phyloP scores from a whole-genome alignment of 2,113 vertebrate species.

The Dasypus novemcinctus region DNA sequence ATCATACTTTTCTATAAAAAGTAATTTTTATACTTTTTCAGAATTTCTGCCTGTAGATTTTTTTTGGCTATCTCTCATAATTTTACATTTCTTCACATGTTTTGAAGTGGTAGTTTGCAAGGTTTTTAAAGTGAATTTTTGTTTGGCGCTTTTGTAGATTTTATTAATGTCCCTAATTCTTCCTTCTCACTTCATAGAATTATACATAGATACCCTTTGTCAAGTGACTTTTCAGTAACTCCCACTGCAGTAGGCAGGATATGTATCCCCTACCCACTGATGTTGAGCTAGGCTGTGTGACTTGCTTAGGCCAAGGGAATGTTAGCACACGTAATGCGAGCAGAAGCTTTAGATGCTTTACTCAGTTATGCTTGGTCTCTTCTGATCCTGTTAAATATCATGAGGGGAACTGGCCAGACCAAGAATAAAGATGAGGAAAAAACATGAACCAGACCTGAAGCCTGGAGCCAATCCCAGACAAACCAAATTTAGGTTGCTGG shows the following conservation, averaged over 20 bases:
- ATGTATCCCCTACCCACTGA: neutral
- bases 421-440: too few species aligned
- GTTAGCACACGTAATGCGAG: neutral
- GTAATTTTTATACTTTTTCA: too few species aligned
- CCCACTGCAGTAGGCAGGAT: neutral
- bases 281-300: neutral
- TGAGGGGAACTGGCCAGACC: neutral
- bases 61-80: neutral
- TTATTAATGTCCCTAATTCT: neutral
- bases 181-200: neutral
- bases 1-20: neutral
- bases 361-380: neutral
- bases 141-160: neutral
- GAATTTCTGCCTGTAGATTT: neutral
- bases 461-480: neutral
- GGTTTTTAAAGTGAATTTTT: neutral
- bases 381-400: neutral
- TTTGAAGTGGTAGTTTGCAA: neutral
- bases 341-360: neutral
- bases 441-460: neutral
- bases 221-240: neutral
- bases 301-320: neutral
- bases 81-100: neutral
- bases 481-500: neutral
- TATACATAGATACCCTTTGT: neutral